Evolutionary conservation across 2,113 vertebrate species (phyloP), one percentile per base, ranked within the genome.

Genomic region (Lycocorax pyrrhopterus): DNA sequence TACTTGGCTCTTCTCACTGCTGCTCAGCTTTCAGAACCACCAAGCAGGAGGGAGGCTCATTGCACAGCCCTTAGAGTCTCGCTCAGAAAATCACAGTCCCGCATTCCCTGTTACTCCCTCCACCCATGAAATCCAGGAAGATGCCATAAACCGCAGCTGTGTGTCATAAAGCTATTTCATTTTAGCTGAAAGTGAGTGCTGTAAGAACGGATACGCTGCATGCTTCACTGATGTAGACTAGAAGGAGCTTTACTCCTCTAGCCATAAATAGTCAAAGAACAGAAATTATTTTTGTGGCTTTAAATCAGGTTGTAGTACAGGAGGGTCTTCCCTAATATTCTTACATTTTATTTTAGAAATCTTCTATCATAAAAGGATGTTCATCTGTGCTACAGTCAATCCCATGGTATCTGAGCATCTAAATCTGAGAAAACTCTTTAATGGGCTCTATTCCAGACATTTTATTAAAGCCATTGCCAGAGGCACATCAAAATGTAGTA

Each of bases 381-480:
- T 94, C 17, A 15, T 86, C 72, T 71, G 25, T 77, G 67, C 55
- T 90, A 35, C 66, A 79, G 43, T 33, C 67, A 62, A 26, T 90
- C 44, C 16, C 43, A 16, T 60, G 72, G 59, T 84, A 90, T 92
- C 93, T 79, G 73, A 79, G 22, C 56, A 92, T 87, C 73, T 89
- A 78, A 90, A 92, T 56, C 47, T 92, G 92, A 92, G 79, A 79
- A 95, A 90, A 85, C 63, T 55, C 68, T 82, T 83, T 77, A 93
- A 64, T 9, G 72, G 52, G 56, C 52, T 93, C 39, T 69, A 29
- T 89, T 89, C 87, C 92, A 94, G 85, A 26, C 23, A 49, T 56
- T 94, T 96, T 90, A 94, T 92, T 96, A 93, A 84, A 94, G 86
- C 53, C 49, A 49, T 84, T 96, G 92, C 77, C 49, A 87, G 62